A percentile compares a stretch with the other conserved stretches of the same genome.
Evolutionary conservation across 2,113 vertebrate species (phyloP).

Genomic region (Dipodomys ordii): DNA sequence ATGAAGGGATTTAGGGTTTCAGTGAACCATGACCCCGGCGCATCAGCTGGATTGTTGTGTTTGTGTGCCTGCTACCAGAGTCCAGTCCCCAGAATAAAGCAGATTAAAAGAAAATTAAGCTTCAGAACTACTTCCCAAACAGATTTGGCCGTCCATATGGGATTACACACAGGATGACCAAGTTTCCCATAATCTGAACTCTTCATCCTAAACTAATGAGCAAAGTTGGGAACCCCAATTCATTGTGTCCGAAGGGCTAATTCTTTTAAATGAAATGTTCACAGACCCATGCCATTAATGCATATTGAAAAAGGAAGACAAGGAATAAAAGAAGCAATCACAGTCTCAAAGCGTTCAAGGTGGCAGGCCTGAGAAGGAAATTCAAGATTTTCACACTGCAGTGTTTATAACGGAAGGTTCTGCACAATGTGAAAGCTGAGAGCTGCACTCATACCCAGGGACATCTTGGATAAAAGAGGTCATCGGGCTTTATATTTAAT

Average conservation of each 20-base stretch:
- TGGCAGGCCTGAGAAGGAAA: conserved; percentile 66
- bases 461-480: conserved; percentile 67
- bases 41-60: background rate
- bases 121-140: conserved; percentile 45
- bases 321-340: conserved; percentile 16
- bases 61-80: background rate
- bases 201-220: conserved; percentile 20
- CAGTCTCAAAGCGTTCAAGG: conserved; percentile 50
- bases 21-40: conserved; percentile 10
- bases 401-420: conserved; percentile 72
- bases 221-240: conserved; percentile 54
- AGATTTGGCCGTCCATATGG: conserved; percentile 29
- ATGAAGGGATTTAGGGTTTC: conserved; percentile 50
- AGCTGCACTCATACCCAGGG: conserved; percentile 50
- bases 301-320: conserved; percentile 59
- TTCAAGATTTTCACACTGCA: conserved; percentile 72
- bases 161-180: conserved; percentile 4
- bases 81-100: background rate
- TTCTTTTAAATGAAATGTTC: conserved; percentile 67
- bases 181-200: conserved; percentile 55
- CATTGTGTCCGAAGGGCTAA: conserved; percentile 35
- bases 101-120: conserved; percentile 63
- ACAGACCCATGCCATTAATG: conserved; percentile 63
- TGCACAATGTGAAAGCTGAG: conserved; percentile 7
- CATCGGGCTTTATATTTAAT: conserved; percentile 77